Evolutionary conservation across 2,797 vertebrate genomes (phyloP).

Genomic region (Crocidura indochinensis): DNA sequence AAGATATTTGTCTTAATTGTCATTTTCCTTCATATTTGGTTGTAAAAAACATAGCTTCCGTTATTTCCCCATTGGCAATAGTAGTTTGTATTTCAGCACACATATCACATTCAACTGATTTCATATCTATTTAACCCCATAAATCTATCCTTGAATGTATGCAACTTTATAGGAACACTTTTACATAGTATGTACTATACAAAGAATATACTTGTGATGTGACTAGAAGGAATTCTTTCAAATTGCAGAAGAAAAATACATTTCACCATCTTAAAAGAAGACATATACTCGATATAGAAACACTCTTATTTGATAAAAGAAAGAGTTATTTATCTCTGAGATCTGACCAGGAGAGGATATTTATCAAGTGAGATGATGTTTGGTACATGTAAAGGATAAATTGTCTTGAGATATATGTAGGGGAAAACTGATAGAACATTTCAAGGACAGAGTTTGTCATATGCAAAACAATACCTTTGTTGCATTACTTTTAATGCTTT

Average conservation of each 20-base stretch:
- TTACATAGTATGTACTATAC: neutral
- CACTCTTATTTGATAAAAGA: neutral
- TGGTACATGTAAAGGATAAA: slow-evolving; percentile 20
- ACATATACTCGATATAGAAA: neutral
- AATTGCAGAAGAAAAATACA: neutral
- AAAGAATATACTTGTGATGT: neutral
- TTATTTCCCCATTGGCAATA: too few species aligned
- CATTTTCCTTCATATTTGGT: too few species aligned
- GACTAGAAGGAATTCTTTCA: neutral
- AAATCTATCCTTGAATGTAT: neutral
- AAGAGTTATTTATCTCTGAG: neutral
- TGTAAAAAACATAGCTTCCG: too few species aligned
- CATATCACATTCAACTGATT: slow-evolving; percentile 17
- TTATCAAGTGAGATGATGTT: neutral
- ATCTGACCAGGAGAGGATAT: neutral
- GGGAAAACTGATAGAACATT: neutral
- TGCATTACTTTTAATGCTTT: neutral
- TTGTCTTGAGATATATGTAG: neutral
- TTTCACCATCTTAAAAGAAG: neutral
- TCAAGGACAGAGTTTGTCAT: neutral
- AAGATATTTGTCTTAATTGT: neutral
- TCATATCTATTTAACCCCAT: neutral
- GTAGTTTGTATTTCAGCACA: neutral
- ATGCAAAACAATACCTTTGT: neutral
- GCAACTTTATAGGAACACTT: neutral